A percentile compares a stretch with the other conserved stretches of the same genome.
Conservation (phyloP, 2,113 vertebrate genomes). For the Heterocephalus glaber region DNA sequence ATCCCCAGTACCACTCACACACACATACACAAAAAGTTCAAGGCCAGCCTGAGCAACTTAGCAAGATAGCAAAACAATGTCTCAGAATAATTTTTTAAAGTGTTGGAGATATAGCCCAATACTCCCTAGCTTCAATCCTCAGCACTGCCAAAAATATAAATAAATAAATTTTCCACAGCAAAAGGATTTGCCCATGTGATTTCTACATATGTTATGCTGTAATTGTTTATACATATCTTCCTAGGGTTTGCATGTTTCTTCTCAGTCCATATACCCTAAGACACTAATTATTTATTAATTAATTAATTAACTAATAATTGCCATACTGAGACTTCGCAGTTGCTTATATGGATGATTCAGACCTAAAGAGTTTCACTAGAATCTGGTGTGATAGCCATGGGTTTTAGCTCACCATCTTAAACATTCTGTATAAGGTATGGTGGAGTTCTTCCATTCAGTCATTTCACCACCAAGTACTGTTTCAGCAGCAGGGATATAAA, state of each 20-base stretch:
- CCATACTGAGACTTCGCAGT: neutral
- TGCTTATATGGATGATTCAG: neutral
- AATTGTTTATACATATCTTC: neutral
- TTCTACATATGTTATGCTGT: neutral
- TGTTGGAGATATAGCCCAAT: no score
- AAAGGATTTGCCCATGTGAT: neutral
- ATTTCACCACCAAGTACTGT: neutral
- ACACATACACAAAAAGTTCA: neutral
- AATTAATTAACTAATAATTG: neutral
- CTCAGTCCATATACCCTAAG: neutral
- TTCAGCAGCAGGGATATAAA: neutral
- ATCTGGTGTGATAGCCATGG: neutral
- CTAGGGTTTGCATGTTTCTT: neutral
- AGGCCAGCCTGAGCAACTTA: neutral
- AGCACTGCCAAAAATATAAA: neutral
- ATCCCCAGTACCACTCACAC: neutral
- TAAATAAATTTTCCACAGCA: neutral
- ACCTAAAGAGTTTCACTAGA: neutral
- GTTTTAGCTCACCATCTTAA: neutral
- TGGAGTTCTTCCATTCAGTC: neutral
- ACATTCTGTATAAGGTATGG: neutral
- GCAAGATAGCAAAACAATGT: neutral
- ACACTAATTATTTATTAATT: neutral
- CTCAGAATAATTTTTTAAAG: neutral
- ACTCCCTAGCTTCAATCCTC: neutral